Evolutionary conservation across 2,888 invertebrate genomes (phyloP), one percentile per base, ranked within the genome.

Genomic region (Synergus umbraculus): DNA sequence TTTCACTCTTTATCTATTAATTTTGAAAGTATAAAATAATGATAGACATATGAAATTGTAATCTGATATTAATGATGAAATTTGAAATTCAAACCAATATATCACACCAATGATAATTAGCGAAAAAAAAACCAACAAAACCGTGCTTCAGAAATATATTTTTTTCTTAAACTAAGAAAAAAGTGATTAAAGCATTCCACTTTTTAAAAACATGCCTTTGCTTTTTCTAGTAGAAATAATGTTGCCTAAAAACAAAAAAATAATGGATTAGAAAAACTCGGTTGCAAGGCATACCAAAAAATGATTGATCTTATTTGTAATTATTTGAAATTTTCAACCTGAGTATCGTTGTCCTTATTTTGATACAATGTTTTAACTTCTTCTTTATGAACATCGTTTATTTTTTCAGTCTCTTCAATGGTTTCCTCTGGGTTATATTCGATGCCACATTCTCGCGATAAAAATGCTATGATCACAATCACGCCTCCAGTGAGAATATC

Each of bases 401-500:
- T 86, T 76, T 90, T 87, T 79, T 92, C 86, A 79, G 92, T 90
- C 81, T 90, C 89, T 29, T 76, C n/a, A 73, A 88, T 83, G 18
- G 90, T 86, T 81, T 90, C 85, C 73, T 94, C 93, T 60, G 93
- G 92, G 54, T 88, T 88, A 90, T 94, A 95, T 73, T 93, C 93
- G 78, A 94, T 88, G 82, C 94, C 94, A 85, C 93, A 91, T 87
- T 91, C 91, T 77, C 88, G 88, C 8, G 90, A 90, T 84, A 91
- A 81, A 87, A 90, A 92, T 78, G 90, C 90, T 79, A 91, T 80
- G 3, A 97, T 95, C 81, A 94, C 93, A 88, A 93, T 93, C 44
- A 95, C 94, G 76, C 96, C 96, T 84, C 93, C 92, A 76, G 89
- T 88, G 63, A 94, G 92, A 82, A 96, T 92, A 82, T 95, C 94